These are phyloP conservation scores for Micromussa lordhowensis DNA, from an alignment of 92 coral and sea anemone species.

Conservation along the genomic window DNA sequence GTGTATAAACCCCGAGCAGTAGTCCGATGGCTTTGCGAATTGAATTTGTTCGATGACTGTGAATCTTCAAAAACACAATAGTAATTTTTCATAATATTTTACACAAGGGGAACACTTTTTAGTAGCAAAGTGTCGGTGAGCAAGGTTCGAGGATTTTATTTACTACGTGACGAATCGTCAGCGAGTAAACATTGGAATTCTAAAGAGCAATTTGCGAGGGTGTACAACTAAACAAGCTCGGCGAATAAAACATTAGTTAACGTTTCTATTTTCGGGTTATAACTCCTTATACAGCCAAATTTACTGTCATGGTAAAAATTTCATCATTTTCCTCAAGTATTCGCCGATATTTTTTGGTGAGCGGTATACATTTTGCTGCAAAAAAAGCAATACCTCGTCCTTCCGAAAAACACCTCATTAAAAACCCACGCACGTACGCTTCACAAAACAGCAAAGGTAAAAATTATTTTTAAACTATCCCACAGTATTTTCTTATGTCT, in stretches of 20 bases:
- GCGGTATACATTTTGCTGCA: background rate
- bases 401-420: background rate
- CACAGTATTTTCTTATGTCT: background rate
- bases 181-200: background rate
- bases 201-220: slow-evolving; percentile 3
- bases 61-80: background rate
- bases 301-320: background rate
- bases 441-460: background rate
- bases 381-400: background rate
- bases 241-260: background rate
- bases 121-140: background rate
- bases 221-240: background rate
- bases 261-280: background rate
- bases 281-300: background rate
- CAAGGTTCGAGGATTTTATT: background rate
- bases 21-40: background rate
- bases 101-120: background rate
- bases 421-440: slow-evolving; percentile 5
- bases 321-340: background rate
- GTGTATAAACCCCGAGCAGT: too few species aligned
- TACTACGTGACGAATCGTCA: background rate
- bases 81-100: background rate
- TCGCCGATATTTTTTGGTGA: background rate
- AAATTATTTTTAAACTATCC: background rate
- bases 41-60: background rate